These are phyloP conservation scores for Chrysogorgia sp. DNA, from an alignment of 92 coral and sea anemone genomes.

Conservation along the genomic window DNA sequence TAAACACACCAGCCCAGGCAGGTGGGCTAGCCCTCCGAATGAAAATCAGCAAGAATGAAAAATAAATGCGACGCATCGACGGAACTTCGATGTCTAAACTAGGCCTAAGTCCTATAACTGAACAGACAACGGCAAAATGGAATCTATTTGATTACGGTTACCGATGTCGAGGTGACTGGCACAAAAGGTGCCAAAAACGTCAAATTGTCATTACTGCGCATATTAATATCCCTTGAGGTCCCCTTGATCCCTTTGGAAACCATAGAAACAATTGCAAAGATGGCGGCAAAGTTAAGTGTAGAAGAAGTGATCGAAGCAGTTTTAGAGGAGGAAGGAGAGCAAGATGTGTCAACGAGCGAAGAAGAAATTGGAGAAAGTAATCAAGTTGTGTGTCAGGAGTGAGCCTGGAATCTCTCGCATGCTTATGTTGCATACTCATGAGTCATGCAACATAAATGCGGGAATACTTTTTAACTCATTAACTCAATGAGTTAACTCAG, in stretches of 20 bases:
- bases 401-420: slow-evolving; percentile 2
- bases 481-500: too few relatives aligned
- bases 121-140: too few relatives aligned
- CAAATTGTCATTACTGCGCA: slow-evolving; percentile 7
- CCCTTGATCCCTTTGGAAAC: slow-evolving; percentile 2
- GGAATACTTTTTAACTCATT: slow-evolving; percentile 3
- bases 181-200: background rate
- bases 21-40: too few relatives aligned
- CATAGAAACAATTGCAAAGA: slow-evolving; percentile 34
- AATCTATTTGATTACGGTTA: too few relatives aligned
- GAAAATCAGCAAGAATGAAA: too few relatives aligned
- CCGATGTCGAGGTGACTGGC: too few relatives aligned
- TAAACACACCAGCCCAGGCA: too few relatives aligned
- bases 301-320: slow-evolving; percentile 32
- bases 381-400: background rate
- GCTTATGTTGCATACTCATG: too few relatives aligned
- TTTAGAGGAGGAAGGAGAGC: slow-evolving; percentile 40
- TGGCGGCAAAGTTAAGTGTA: slow-evolving; percentile 44
- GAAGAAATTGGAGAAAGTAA: background rate
- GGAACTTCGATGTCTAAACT: too few relatives aligned
- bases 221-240: background rate
- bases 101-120: too few relatives aligned
- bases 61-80: too few relatives aligned
- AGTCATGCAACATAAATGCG: slow-evolving; percentile 12
- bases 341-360: background rate